Evolutionary conservation across 1,140 invertebrate genomes (phyloP), one percentile per base, ranked within the genome.

Genomic region (Camponotus vicinus): DNA sequence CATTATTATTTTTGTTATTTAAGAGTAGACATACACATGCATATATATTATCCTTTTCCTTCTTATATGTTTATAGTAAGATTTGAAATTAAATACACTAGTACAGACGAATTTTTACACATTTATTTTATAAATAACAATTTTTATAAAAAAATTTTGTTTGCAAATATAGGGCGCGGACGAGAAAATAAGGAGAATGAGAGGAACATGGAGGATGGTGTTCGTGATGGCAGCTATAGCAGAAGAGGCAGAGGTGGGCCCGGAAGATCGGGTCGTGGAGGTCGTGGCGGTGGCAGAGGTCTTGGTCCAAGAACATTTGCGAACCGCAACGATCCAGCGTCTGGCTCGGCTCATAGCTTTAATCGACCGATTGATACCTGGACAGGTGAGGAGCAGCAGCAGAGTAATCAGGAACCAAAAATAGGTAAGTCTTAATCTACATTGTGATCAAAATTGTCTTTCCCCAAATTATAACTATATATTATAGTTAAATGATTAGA

Each of bases 121-220:
- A 37, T 5, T 64, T 49, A 52, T 15, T 79, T 69, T 21, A 18
- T 73, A 13, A 70, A 84, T 21, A 1, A 40, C 57, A 37, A 49
- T 37, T 27, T 61, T 55, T 34, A 21, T 21, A 11, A 9, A 61
- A 59, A 82, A 59, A 49, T 37, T 71, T 21, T 84, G 18, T 55
- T 55, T 18, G 21, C 9, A 37, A 9, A 8, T 92, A 95, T 92
- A 95, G 96, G 95, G 96, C 95, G 95, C 84, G 96, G 95, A 85
- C 93, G 96, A 70, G 96, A 96, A 90, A 96, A 96, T 86, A 96
- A 96, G 90, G 96, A 97, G 87, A 96, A 96, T 85, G 96, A 96
- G 87, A 95, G 94, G 87, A 96, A 96, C 85, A 93, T 95, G 91
- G 95, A 96, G 86, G 95, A 96, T 40, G 91, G 91, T 18, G 92